phyloP scores from a whole-genome alignment of 1,140 invertebrate genomes.

The Caenorhabditis briggsae region DNA sequence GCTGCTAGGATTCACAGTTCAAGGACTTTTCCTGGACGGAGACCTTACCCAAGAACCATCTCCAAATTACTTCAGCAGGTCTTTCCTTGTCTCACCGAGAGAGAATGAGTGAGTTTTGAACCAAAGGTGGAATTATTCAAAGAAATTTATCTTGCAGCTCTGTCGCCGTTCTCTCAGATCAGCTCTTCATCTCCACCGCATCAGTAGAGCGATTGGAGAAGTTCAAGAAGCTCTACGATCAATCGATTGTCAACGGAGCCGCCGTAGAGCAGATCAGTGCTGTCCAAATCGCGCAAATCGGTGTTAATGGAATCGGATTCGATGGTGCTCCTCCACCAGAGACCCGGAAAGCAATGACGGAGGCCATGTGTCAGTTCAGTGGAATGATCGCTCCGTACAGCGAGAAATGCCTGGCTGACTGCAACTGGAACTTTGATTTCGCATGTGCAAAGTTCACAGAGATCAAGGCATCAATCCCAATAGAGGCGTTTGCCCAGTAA shows the following conservation, averaged over 20 bases:
- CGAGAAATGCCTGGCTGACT: conserved; percentile 42
- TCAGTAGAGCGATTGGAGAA: conserved; percentile 43
- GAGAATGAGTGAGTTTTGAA: conserved; percentile 48
- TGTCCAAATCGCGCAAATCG: conserved; percentile 36
- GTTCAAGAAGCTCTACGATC: conserved; percentile 60
- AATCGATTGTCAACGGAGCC: conserved; percentile 7
- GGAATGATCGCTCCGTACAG: conserved; percentile 41
- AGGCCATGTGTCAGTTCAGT: conserved; percentile 21
- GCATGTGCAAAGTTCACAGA: conserved; percentile 19
- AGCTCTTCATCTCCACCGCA: conserved; percentile 57
- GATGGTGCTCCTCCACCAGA: conserved; percentile 16
- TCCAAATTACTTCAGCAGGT: conserved; percentile 61
- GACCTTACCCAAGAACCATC: conserved; percentile 31
- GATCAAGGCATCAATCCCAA: conserved; percentile 13
- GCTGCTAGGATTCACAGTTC: conserved; percentile 63
- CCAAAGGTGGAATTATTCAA: neutral
- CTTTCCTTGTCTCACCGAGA: conserved; percentile 64
- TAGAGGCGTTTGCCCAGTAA: conserved; percentile 11
- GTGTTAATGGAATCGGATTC: conserved; percentile 36
- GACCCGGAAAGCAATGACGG: neutral
- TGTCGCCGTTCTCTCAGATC: conserved; percentile 61
- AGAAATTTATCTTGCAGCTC: conserved; percentile 29
- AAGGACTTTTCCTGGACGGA: conserved; percentile 66
- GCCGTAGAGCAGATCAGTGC: conserved; percentile 31
- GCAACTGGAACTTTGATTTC: conserved; percentile 29